Evolutionary conservation across 2,888 invertebrate genomes (phyloP).

Genomic region (Cybosia mesomella): DNA sequence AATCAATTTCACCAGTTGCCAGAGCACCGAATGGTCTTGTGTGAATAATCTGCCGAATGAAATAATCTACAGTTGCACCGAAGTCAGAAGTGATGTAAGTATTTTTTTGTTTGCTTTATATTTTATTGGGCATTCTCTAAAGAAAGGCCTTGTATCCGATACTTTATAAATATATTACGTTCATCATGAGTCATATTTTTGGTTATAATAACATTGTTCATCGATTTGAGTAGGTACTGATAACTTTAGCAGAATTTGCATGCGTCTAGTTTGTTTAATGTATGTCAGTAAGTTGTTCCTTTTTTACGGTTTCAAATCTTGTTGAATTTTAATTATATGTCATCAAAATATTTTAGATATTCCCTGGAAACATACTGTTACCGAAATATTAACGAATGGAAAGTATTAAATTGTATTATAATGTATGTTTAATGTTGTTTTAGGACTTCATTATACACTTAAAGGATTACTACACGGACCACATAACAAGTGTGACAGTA

Average conservation of each 20-base stretch:
- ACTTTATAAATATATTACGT: neutral
- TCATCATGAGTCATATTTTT: neutral
- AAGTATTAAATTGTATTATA: neutral
- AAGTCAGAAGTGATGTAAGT: conserved; percentile 72
- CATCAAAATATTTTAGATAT: neutral
- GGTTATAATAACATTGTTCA: neutral
- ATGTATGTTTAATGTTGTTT: conserved; percentile 61
- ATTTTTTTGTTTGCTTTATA: conserved; percentile 20
- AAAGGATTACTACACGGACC: conserved; percentile 82
- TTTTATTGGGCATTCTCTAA: neutral
- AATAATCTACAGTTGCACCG: conserved; percentile 72
- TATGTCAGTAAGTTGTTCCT: neutral
- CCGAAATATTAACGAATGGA: neutral
- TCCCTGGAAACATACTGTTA: too few species aligned
- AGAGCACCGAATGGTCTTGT: conserved; percentile 79
- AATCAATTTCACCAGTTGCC: conserved; percentile 79
- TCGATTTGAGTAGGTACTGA: neutral
- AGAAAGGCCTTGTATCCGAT: neutral
- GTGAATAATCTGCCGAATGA: conserved; percentile 69
- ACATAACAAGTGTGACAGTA: conserved; percentile 77
- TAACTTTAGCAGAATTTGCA: neutral
- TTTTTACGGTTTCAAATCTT: too few species aligned
- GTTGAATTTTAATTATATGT: too few species aligned
- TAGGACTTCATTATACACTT: conserved; percentile 83
- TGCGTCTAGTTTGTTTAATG: neutral